These are phyloP conservation scores for Apostichopus japonicus DNA, from an alignment of 35 echinoderm and acorn worm species.

Conservation along the genomic window DNA sequence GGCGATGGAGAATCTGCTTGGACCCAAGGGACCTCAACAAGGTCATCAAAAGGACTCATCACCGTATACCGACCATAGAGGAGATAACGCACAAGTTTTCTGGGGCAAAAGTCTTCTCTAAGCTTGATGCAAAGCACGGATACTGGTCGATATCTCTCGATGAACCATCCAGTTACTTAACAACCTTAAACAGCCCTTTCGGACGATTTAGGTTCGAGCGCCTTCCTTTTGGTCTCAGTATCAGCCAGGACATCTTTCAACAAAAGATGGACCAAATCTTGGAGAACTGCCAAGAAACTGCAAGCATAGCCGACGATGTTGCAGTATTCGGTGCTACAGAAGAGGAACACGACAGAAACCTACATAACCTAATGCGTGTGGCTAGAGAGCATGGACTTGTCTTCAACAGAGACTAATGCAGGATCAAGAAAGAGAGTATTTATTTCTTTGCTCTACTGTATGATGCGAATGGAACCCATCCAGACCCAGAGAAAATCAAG, in stretches of 20 bases:
- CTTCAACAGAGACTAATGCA: too few relatives aligned
- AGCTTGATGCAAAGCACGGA: conserved; percentile 68
- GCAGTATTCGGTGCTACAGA: conserved; percentile 13
- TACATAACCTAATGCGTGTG: too few relatives aligned
- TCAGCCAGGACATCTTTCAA: conserved; percentile 62
- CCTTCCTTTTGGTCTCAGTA: conserved; percentile 49
- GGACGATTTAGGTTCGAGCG: conserved; percentile 52
- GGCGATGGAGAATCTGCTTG: conserved; percentile 60
- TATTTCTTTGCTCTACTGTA: conserved; percentile 10
- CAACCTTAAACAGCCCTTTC: conserved; percentile 81
- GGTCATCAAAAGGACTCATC: conserved; percentile 26
- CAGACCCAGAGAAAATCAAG: too few relatives aligned
- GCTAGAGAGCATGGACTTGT: too few relatives aligned
- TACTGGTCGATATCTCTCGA: conserved; percentile 78
- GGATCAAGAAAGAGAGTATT: not conserved
- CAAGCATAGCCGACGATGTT: conserved; percentile 49
- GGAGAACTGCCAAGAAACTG: conserved; percentile 24
- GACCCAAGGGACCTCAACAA: conserved; percentile 80
- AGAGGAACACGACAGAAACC: conserved; percentile 18
- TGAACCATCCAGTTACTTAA: conserved; percentile 35
- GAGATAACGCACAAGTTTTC: conserved; percentile 68
- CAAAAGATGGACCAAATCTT: conserved; percentile 55
- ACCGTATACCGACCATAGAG: conserved; percentile 58
- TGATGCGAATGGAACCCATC: not conserved
- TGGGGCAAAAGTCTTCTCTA: conserved; percentile 12